Evolutionary conservation across 2,113 vertebrate species (phyloP).

Genomic region (Lycocorax pyrrhopterus): DNA sequence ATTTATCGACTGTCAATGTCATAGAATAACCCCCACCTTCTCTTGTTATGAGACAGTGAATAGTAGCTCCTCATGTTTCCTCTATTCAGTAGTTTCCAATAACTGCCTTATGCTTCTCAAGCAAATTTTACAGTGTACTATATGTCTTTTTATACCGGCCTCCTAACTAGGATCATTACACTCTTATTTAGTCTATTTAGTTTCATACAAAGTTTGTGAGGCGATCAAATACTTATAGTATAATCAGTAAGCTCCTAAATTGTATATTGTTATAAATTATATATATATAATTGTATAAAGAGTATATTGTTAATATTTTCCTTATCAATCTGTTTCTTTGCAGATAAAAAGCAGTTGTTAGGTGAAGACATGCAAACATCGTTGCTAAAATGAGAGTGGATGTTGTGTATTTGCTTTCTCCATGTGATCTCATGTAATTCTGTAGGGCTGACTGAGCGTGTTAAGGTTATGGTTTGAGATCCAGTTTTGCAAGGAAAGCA

Average conservation of each 20-base stretch:
- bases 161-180: not conserved
- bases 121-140: not conserved
- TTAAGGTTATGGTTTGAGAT: not conserved
- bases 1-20: constrained; percentile 20
- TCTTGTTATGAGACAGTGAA: constrained; percentile 15
- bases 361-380: not conserved
- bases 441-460: not conserved
- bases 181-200: not conserved
- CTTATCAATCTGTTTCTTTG: not conserved
- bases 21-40: not conserved
- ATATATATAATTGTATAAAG: too few species aligned
- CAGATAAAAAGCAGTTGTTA: not conserved
- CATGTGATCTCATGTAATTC: not conserved
- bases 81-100: not conserved
- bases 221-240: not conserved
- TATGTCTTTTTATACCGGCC: not conserved
- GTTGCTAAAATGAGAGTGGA: not conserved
- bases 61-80: constrained; percentile 34
- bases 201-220: not conserved
- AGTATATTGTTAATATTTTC: not conserved
- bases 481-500: not conserved
- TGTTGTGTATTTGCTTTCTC: not conserved
- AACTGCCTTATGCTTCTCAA: not conserved
- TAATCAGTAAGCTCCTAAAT: not conserved
- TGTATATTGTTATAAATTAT: not conserved